Base-by-base conservation (phyloP, 2,888 invertebrate species). In the Nasonovia ribisnigri region DNA sequence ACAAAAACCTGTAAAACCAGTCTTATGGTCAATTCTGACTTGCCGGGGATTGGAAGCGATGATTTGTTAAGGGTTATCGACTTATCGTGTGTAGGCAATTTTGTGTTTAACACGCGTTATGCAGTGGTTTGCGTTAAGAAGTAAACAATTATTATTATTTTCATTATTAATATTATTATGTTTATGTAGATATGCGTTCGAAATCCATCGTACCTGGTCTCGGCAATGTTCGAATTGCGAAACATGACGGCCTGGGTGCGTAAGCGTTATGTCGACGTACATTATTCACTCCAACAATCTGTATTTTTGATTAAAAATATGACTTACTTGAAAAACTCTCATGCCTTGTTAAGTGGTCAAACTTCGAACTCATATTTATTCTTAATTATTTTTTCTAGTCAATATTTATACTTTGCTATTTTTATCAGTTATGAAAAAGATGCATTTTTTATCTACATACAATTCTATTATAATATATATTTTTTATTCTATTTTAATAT, bases 1-100 rank as follows among this genome's bases (percentile, higher is more conserved):
- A 36, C 36, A 77, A 77, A 77, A 77, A 77, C 77, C 77, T 77
- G 77, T 36, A 77, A 77, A 77, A 77, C 77, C 77, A 36, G 77
- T 77, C 36, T 77, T n/a, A 2, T 36, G 36, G 36, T 6, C 16
- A 77, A 77, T 36, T 36, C 16, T 77, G 20, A 36, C 6, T 77
- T 36, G 13, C 24, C 54, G 26, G 54, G 54, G 24, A 24, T 24
- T 54, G 24, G 54, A 54, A 54, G 24, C 24, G 0, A 6, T 54
- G 26, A 24, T 24, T 51, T 54, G 3, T 26, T 36, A 36, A 77
- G 77, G 77, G 8, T n/a, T n/a, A n/a, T n/a, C n/a, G n/a, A n/a
- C n/a, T n/a, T n/a, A 36, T 20, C 36, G 20, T 77, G 77, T 77
- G 16, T 77, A 77, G 77, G 36, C 77, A 36, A 77, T 77, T 77